Evolutionary conservation across 2,113 vertebrate species (phyloP).

Genomic region (Equus quagga): DNA sequence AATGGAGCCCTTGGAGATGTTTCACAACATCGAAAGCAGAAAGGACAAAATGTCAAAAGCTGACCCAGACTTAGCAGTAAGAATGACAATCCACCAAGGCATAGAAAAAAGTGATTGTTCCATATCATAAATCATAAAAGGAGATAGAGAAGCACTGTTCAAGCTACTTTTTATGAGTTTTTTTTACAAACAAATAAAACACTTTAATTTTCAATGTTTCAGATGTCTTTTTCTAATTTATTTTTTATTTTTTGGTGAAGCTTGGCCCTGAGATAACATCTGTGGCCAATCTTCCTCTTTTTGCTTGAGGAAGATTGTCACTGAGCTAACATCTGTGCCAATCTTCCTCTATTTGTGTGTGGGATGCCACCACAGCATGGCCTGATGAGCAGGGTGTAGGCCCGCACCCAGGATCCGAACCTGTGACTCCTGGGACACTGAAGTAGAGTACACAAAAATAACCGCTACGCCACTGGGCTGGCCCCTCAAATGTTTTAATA

Average conservation of each 20-base stretch:
- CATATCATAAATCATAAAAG: background rate
- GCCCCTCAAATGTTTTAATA: background rate
- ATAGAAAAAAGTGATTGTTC: background rate
- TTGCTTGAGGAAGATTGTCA: too few relatives aligned
- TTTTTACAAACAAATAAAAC: background rate
- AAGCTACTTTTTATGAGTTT: background rate
- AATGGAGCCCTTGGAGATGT: background rate
- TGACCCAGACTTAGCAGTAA: background rate
- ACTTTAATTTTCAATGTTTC: background rate
- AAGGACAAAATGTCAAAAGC: background rate
- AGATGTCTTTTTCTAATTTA: background rate
- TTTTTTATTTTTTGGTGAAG: too few relatives aligned
- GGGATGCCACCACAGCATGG: too few relatives aligned
- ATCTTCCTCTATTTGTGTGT: too few relatives aligned
- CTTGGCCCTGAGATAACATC: too few relatives aligned
- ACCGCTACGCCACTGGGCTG: too few relatives aligned
- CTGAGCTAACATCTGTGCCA: too few relatives aligned
- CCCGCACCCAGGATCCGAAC: too few relatives aligned
- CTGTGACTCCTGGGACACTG: too few relatives aligned
- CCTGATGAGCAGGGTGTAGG: too few relatives aligned
- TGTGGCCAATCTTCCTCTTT: too few relatives aligned
- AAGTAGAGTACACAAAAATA: too few relatives aligned
- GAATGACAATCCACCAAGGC: background rate
- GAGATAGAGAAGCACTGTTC: background rate
- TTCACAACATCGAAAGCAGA: background rate